These are phyloP conservation scores for Cheumatopsyche charites DNA, from an alignment of 1,140 invertebrate species.

Conservation along the genomic window DNA sequence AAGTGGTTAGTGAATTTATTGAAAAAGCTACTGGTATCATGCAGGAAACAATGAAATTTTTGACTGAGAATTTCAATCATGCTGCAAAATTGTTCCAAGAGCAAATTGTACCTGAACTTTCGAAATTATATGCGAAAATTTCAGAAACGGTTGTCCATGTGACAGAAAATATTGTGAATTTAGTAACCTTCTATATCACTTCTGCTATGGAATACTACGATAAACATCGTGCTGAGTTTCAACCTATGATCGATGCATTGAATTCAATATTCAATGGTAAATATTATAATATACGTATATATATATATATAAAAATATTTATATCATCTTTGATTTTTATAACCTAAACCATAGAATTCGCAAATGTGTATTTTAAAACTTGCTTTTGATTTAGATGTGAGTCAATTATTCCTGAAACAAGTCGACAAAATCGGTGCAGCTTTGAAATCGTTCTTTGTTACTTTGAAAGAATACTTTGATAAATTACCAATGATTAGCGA, in stretches of 20 bases:
- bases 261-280: constrained; percentile 62
- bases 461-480: not conserved
- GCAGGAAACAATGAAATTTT: constrained; percentile 58
- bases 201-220: constrained; percentile 63
- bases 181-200: constrained; percentile 61
- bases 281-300: not conserved
- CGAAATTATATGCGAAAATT: constrained; percentile 62
- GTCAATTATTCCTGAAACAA: not conserved
- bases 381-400: constrained; percentile 22
- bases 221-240: constrained; percentile 67
- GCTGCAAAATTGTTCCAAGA: constrained; percentile 55
- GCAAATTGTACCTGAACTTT: constrained; percentile 64
- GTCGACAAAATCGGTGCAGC: not conserved
- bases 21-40: constrained; percentile 48
- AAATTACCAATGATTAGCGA: not conserved
- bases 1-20: not conserved
- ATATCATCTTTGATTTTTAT: not conserved
- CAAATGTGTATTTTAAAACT: too few relatives aligned
- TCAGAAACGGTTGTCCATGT: constrained; percentile 55
- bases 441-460: not conserved
- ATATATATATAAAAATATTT: not conserved
- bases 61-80: constrained; percentile 58
- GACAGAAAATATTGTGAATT: constrained; percentile 59
- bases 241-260: constrained; percentile 64
- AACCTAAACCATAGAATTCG: too few relatives aligned